Evolutionary conservation across 2,113 vertebrate species (phyloP).

Genomic region (Sinosuthora webbiana): DNA sequence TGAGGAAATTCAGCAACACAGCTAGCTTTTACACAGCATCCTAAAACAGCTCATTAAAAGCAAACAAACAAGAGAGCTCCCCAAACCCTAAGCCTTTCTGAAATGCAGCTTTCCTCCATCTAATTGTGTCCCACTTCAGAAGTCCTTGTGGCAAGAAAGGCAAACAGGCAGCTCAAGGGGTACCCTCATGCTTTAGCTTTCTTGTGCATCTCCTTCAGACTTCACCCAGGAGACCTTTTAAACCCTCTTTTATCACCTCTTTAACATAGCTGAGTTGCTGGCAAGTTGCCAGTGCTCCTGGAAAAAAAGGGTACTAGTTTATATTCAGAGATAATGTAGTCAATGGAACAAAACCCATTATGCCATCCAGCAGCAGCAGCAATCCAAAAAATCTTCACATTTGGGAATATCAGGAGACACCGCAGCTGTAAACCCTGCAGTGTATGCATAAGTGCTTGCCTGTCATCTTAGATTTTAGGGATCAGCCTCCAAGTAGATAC

Average conservation of each 20-base stretch:
- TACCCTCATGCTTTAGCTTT: background rate
- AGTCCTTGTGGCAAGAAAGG: background rate
- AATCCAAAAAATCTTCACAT: background rate
- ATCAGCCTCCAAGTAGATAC: background rate
- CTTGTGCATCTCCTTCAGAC: background rate
- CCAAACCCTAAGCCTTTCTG: background rate
- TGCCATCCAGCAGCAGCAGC: background rate
- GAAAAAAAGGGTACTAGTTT: background rate
- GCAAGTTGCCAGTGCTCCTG: background rate
- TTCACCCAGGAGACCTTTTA: background rate
- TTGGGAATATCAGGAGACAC: background rate
- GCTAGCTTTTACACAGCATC: background rate
- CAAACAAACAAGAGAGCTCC: background rate
- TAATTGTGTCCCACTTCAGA: background rate
- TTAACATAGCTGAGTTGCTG: background rate
- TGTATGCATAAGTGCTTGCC: background rate
- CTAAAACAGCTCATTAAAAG: background rate
- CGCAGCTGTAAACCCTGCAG: background rate
- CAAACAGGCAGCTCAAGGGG: background rate
- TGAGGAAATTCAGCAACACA: background rate
- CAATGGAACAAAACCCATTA: background rate
- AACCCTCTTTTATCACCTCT: background rate
- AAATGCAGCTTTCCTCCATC: background rate
- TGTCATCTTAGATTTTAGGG: background rate
- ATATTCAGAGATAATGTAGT: background rate